Evolutionary conservation across 1,140 invertebrate species (phyloP).

Genomic region (Goniozus legneri): DNA sequence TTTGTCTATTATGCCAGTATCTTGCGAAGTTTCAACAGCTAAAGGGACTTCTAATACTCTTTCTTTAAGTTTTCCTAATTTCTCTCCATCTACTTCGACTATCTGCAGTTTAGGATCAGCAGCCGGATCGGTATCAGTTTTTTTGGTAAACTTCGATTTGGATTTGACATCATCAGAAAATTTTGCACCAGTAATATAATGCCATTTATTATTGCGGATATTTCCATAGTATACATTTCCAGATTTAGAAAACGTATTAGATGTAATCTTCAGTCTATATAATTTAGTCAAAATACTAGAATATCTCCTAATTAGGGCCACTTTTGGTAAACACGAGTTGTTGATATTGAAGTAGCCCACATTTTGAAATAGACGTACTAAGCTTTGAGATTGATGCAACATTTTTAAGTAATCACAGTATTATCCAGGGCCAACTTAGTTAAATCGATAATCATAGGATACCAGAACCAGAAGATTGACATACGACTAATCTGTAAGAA

Average conservation of each 20-base stretch:
- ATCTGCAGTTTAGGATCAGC: constrained; percentile 33
- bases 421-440: too few species aligned
- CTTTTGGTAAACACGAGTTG: constrained; percentile 34
- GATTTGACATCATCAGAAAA: constrained; percentile 13
- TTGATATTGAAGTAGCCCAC: constrained; percentile 27
- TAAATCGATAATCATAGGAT: too few species aligned
- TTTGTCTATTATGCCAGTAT: too few species aligned
- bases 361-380: constrained; percentile 36
- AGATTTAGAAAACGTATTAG: constrained; percentile 25
- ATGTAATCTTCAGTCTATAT: constrained; percentile 25
- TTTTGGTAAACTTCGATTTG: constrained; percentile 4
- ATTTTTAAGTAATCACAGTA: too few species aligned
- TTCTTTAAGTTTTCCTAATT: constrained; percentile 45
- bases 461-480: too few species aligned
- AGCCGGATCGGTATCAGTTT: constrained; percentile 15
- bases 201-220: constrained; percentile 20
- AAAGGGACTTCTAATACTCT: constrained; percentile 25
- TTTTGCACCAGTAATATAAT: constrained; percentile 24
- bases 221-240: constrained; percentile 24
- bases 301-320: constrained; percentile 32
- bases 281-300: constrained; percentile 38
- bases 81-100: constrained; percentile 35
- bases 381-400: constrained; percentile 40
- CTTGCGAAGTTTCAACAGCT: not conserved
- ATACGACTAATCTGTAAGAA: too few species aligned